A percentile compares a stretch with the other conserved stretches of the same genome.
Evolutionary conservation across 2,113 vertebrate genomes (phyloP).

Genomic region (Drymodes brunneopygia): DNA sequence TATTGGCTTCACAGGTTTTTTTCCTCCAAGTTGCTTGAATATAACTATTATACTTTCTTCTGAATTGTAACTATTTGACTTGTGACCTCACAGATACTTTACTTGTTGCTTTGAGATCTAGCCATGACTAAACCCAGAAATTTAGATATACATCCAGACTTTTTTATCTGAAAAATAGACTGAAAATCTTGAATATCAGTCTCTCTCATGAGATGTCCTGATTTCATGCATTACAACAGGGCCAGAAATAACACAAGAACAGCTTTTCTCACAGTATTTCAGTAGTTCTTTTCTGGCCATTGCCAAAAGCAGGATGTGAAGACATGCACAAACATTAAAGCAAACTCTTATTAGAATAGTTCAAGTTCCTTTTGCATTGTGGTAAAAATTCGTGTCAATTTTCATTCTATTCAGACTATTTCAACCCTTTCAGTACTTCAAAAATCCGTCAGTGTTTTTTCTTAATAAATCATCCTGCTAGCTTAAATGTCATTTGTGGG

Average conservation of each 20-base stretch:
- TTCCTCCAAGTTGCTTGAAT: background rate
- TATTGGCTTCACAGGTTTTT: background rate
- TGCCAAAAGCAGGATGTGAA: slow-evolving; percentile 59
- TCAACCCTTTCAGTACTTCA: slow-evolving; percentile 27
- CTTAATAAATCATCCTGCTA: slow-evolving; percentile 43
- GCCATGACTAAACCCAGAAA: slow-evolving; percentile 28
- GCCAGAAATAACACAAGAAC: slow-evolving; percentile 64
- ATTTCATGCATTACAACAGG: slow-evolving; percentile 45
- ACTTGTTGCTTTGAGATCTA: slow-evolving; percentile 35
- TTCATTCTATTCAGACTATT: slow-evolving; percentile 37
- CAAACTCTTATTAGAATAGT: slow-evolving; percentile 41
- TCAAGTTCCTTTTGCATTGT: slow-evolving; percentile 43
- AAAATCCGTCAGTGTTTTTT: slow-evolving; percentile 23
- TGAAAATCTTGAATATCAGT: slow-evolving; percentile 57
- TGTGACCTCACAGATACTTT: slow-evolving; percentile 19
- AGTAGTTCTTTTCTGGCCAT: slow-evolving; percentile 53
- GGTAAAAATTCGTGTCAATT: slow-evolving; percentile 47
- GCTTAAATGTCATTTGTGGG: slow-evolving; percentile 37
- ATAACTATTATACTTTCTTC: slow-evolving; percentile 5
- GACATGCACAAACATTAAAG: slow-evolving; percentile 60
- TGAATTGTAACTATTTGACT: slow-evolving; percentile 8
- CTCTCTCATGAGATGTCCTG: slow-evolving; percentile 58
- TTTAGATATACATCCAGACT: slow-evolving; percentile 39
- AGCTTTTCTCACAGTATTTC: slow-evolving; percentile 64
- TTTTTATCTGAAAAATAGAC: slow-evolving; percentile 48